phyloP scores from a whole-genome alignment of 2,113 vertebrate species.

The Anguilla japonica region DNA sequence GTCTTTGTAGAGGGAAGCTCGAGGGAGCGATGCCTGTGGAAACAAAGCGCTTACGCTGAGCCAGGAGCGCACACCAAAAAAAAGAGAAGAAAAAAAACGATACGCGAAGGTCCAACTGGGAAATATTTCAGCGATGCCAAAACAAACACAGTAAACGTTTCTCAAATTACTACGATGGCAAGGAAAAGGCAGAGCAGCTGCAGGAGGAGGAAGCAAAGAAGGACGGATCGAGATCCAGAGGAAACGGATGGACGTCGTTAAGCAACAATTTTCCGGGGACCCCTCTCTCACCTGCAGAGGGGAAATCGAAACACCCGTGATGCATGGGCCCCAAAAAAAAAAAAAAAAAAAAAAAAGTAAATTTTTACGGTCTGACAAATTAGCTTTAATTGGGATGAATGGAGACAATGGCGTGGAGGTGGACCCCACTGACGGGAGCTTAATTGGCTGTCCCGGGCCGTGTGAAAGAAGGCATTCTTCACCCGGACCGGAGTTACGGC shows the following conservation, averaged over 20 bases:
- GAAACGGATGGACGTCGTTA: constrained; percentile 63
- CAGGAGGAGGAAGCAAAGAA: constrained; percentile 37
- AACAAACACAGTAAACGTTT: constrained; percentile 61
- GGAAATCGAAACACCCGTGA: constrained; percentile 12
- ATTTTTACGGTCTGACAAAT: constrained; percentile 56
- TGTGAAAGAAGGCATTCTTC: constrained; percentile 34
- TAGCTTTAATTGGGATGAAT: constrained; percentile 54
- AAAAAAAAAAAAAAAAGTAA: constrained; percentile 50
- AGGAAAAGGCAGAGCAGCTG: constrained; percentile 42
- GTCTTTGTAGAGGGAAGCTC: constrained; percentile 43
- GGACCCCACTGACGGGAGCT: constrained; percentile 10
- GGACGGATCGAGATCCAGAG: constrained; percentile 49
- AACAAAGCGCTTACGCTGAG: constrained; percentile 38
- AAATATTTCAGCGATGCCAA: constrained; percentile 53
- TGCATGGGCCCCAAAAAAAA: constrained; percentile 35
- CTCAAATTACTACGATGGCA: constrained; percentile 53
- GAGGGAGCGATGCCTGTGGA: constrained; percentile 45
- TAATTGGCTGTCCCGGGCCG: constrained; percentile 51
- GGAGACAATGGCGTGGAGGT: constrained; percentile 42
- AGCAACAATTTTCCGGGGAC: constrained; percentile 38
- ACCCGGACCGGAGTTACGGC: too few species aligned
- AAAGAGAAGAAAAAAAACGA: constrained; percentile 22
- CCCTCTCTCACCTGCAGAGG: constrained; percentile 37
- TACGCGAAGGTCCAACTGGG: constrained; percentile 38
- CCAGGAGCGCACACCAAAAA: constrained; percentile 41